Percentiles rank a stretch among this genome's conserved stretches.
Evolutionary conservation across 92 coral and sea anemone species (phyloP).

Genomic region (Paragorgia papillata): DNA sequence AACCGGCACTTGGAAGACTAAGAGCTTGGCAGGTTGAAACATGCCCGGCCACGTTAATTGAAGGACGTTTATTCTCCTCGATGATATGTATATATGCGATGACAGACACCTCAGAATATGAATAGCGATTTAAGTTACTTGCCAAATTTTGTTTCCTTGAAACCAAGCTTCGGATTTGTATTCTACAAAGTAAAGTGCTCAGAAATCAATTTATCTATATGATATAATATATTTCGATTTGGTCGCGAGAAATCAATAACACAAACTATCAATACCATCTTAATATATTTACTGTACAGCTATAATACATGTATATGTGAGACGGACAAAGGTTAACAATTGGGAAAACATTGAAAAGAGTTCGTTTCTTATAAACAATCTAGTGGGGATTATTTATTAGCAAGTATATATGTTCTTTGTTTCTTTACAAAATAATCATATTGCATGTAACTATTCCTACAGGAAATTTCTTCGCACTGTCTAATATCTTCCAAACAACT

Average conservation of each 20-base stretch:
- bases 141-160: background rate
- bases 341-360: background rate
- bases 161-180: background rate
- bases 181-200: background rate
- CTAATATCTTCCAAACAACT: too few species aligned
- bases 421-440: background rate
- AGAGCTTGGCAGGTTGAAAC: constrained; percentile 14
- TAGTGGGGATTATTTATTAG: too few species aligned
- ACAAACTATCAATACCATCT: background rate
- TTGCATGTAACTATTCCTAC: too few species aligned
- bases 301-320: background rate
- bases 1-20: background rate
- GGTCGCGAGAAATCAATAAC: background rate
- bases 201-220: background rate
- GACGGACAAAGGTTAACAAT: background rate
- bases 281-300: background rate
- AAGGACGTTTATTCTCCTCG: background rate
- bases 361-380: background rate
- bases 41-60: constrained; percentile 18
- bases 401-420: background rate
- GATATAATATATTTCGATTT: too few species aligned
- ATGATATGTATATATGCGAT: background rate
- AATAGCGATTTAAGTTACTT: constrained; percentile 17
- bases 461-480: too few species aligned
- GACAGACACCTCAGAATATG: constrained; percentile 9